Evolutionary conservation across 2,888 invertebrate species (phyloP), one percentile per base, ranked within the genome.

Genomic region (Rhodophaea formosa): DNA sequence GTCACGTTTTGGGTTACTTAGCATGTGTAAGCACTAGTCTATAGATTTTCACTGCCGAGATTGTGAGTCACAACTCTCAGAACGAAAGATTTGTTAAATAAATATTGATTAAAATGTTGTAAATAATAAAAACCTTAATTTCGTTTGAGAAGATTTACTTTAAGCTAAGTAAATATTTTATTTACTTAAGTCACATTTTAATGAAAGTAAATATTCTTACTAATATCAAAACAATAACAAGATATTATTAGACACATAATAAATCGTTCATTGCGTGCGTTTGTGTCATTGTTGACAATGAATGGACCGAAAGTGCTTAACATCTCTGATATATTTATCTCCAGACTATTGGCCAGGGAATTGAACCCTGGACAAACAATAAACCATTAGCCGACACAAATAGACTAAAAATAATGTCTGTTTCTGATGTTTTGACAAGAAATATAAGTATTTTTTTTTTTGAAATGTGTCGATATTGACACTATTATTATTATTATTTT

Each of bases 251-350:
- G 39, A 39, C 39, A 39, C 39, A 39, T 12, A 39, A 49, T 29
- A 49, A 49, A 49, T 32, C 29, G 10, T 15, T 30, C n/a, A 32
- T 10, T 49, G 15, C 16, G 30, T 29, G 23, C 10, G 32, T 7
- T 49, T 32, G 23, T 46, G 46, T 46, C 46, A 46, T 23, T 23
- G 23, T 46, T 46, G 23, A 46, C 47, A 30, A 30, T 47, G 30
- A 14, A 30, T 47, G 29, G 30, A 47, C 30, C 14, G 7, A 47
- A 10, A 47, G n/a, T 30, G 23, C 29, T 23, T 46, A 30, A 64
- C 70, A 66, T 69, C 72, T 71, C 70, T 70, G 71, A 64, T 64
- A 62, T 57, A 56, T 54, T 30, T 57, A 57, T 46, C 47, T 46
- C 45, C 43, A 42, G 49, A 60, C 46, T 39, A 47, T 58, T 46